Evolutionary conservation across 2,888 invertebrate genomes (phyloP).

Genomic region (Harmothoe impar): DNA sequence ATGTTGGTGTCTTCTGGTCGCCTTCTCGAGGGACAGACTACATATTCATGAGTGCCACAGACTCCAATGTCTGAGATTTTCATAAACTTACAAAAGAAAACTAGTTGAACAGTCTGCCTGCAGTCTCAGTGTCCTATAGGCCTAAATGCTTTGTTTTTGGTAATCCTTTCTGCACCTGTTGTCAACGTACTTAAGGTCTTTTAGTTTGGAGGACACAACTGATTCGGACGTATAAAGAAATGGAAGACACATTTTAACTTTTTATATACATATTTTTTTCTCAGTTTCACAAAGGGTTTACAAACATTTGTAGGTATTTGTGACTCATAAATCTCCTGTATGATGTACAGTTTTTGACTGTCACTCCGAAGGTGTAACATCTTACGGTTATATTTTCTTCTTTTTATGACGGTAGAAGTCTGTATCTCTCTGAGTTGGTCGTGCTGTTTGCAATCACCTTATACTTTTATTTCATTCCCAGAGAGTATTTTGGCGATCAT

Average conservation of each 20-base stretch:
- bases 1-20: slow-evolving; percentile 35
- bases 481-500: slow-evolving; percentile 62
- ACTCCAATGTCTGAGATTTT: slow-evolving; percentile 57
- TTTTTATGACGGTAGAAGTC: slow-evolving; percentile 61
- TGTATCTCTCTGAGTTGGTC: slow-evolving; percentile 52
- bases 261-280: slow-evolving; percentile 60
- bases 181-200: slow-evolving; percentile 59
- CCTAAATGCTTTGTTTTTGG: slow-evolving; percentile 47
- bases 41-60: slow-evolving; percentile 61
- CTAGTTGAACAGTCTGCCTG: slow-evolving; percentile 55
- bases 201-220: slow-evolving; percentile 30
- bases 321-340: slow-evolving; percentile 41
- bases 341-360: slow-evolving; percentile 58
- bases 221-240: slow-evolving; percentile 39
- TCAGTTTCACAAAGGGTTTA: slow-evolving; percentile 57
- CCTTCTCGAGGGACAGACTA: slow-evolving; percentile 48
- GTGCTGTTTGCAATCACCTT: slow-evolving; percentile 58
- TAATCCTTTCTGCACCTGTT: slow-evolving; percentile 50
- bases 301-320: slow-evolving; percentile 60
- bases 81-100: slow-evolving; percentile 39
- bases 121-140: slow-evolving; percentile 56
- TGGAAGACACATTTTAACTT: slow-evolving; percentile 41
- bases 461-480: slow-evolving; percentile 59
- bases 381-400: slow-evolving; percentile 48
- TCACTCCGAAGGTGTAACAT: slow-evolving; percentile 28